phyloP scores from a whole-genome alignment of 1,140 invertebrate species.

The Panagrolaimus sp. region DNA sequence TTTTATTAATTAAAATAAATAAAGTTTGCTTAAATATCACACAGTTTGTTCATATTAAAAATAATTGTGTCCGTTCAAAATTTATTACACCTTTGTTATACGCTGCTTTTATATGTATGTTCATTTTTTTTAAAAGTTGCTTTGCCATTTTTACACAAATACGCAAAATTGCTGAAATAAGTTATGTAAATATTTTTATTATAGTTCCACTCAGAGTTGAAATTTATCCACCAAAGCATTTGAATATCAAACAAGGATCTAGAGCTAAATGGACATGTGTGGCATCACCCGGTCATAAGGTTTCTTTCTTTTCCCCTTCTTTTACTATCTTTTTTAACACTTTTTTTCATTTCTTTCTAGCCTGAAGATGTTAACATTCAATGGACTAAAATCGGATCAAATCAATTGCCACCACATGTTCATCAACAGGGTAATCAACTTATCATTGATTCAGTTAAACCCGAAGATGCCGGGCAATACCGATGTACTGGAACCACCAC shows the following conservation, averaged over 20 bases:
- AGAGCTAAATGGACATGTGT: conserved; percentile 52
- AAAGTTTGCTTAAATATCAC: too few species aligned
- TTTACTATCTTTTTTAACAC: neutral
- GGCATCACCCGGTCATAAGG: conserved; percentile 15
- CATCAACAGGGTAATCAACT: conserved; percentile 38
- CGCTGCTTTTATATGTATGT: conserved; percentile 1
- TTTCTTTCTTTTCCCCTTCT: neutral
- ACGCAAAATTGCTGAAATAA: neutral
- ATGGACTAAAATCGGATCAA: conserved; percentile 47
- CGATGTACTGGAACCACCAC: conserved; percentile 39
- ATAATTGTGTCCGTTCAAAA: too few species aligned
- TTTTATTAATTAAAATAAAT: too few species aligned
- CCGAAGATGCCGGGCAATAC: conserved; percentile 46
- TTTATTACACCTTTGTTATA: neutral
- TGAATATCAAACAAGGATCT: conserved; percentile 44
- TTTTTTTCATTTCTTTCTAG: conserved; percentile 31
- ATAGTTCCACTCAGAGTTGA: conserved; percentile 41
- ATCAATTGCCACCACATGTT: conserved; percentile 34
- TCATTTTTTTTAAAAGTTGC: neutral
- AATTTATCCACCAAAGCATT: conserved; percentile 49
- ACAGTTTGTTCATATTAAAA: too few species aligned
- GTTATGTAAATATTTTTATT: conserved; percentile 17
- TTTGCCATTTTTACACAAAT: neutral
- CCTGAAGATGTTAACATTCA: conserved; percentile 41
- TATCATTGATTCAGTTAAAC: conserved; percentile 41